phyloP scores from a whole-genome alignment of 2,888 invertebrate genomes.

The Ernsta delagoae region DNA sequence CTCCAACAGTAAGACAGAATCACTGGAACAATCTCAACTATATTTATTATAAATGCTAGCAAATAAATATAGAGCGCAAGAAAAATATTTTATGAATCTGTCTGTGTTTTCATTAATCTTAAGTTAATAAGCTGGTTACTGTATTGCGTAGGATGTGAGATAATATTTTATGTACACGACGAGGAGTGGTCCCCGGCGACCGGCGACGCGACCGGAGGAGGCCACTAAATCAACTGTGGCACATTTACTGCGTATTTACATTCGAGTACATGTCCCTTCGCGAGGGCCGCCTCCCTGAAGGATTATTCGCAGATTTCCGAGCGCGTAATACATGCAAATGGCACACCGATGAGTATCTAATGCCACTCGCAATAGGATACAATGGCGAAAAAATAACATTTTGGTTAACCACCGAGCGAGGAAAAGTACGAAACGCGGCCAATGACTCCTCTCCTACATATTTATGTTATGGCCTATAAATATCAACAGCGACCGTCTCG shows the following conservation, averaged over 20 bases:
- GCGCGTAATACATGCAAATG: slow-evolving; percentile 23
- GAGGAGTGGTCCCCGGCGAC: neutral
- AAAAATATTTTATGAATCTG: neutral
- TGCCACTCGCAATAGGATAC: slow-evolving; percentile 14
- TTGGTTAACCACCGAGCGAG: slow-evolving; percentile 14
- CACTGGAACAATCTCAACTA: neutral
- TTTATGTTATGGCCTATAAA: slow-evolving; percentile 31
- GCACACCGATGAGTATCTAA: slow-evolving; percentile 12
- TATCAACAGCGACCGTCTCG: slow-evolving; percentile 20
- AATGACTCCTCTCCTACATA: slow-evolving; percentile 19
- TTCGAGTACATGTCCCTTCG: slow-evolving; percentile 3
- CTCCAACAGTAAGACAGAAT: too few species aligned
- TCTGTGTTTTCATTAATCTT: slow-evolving; percentile 7
- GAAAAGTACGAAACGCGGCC: slow-evolving; percentile 21
- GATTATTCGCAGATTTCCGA: slow-evolving; percentile 23
- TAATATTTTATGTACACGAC: slow-evolving; percentile 10
- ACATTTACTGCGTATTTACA: slow-evolving; percentile 30
- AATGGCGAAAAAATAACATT: slow-evolving; percentile 19
- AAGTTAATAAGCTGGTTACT: neutral
- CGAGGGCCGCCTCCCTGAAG: slow-evolving; percentile 11
- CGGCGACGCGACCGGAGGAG: slow-evolving; percentile 13
- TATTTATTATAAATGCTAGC: too few species aligned
- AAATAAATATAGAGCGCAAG: too few species aligned
- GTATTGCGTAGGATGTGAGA: neutral
- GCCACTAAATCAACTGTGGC: slow-evolving; percentile 26